These are phyloP conservation scores for Stegostoma tigrinum DNA, from an alignment of 2,113 vertebrate species.

Conservation along the genomic window DNA sequence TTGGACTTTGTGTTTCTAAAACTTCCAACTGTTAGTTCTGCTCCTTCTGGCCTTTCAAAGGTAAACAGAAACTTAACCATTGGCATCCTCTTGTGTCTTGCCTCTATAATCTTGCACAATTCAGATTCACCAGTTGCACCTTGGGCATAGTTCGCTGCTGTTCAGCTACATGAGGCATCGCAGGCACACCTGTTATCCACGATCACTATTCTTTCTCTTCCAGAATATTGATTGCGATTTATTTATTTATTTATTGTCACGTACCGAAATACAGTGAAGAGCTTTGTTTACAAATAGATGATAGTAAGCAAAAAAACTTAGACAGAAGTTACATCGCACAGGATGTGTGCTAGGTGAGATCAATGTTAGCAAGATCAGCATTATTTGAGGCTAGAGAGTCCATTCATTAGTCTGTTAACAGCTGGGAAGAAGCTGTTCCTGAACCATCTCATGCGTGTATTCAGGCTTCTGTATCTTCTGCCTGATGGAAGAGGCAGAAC, in stretches of 20 bases:
- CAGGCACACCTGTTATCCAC: background rate
- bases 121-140: background rate
- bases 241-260: too few species aligned
- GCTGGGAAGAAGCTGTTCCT: too few species aligned
- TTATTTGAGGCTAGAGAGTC: too few species aligned
- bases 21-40: background rate
- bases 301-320: too few species aligned
- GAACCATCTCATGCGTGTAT: too few species aligned
- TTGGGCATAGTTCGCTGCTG: background rate
- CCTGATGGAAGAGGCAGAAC: background rate
- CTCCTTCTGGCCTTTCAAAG: background rate
- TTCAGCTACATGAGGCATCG: background rate
- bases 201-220: background rate
- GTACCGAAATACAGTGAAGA: too few species aligned
- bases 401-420: too few species aligned
- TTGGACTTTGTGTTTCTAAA: conserved; percentile 13
- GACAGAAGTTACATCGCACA: too few species aligned
- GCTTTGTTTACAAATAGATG: too few species aligned
- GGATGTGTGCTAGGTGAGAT: too few species aligned
- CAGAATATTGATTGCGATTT: background rate
- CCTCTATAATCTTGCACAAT: background rate
- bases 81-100: background rate
- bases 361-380: too few species aligned
- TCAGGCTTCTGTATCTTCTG: too few species aligned
- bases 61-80: background rate